phyloP scores from a whole-genome alignment of 2,113 vertebrate species.

The Poicephalus gulielmi region DNA sequence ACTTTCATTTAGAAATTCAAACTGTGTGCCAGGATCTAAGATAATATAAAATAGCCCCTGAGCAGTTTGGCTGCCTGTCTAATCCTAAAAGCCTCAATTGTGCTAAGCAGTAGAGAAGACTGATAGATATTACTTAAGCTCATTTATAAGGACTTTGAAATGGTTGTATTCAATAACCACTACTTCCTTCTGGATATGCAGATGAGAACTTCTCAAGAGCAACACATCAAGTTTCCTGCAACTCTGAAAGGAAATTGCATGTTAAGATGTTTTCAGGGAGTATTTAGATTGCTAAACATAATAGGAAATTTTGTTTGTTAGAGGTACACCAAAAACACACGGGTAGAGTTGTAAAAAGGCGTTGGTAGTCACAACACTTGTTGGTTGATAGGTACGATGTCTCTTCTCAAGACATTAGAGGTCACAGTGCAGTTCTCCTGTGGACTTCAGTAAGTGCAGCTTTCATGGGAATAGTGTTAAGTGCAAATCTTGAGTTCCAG shows the following conservation, averaged over 20 bases:
- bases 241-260: conserved; percentile 19
- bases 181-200: background rate
- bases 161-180: background rate
- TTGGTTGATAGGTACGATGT: background rate
- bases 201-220: background rate
- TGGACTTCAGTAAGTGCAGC: background rate
- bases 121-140: background rate
- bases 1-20: background rate
- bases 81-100: background rate
- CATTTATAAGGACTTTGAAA: background rate
- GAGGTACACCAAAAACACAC: background rate
- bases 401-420: background rate
- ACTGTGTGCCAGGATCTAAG: background rate
- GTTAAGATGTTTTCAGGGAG: background rate
- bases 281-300: background rate
- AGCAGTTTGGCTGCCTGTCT: background rate
- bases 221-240: background rate
- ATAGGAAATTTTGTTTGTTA: background rate
- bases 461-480: background rate
- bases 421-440: background rate
- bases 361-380: background rate
- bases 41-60: background rate
- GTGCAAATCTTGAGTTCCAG: background rate
- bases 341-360: background rate
- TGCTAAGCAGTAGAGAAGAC: background rate